Evolutionary conservation across 2,113 vertebrate species (phyloP).

Genomic region (Pampusana beccarii): DNA sequence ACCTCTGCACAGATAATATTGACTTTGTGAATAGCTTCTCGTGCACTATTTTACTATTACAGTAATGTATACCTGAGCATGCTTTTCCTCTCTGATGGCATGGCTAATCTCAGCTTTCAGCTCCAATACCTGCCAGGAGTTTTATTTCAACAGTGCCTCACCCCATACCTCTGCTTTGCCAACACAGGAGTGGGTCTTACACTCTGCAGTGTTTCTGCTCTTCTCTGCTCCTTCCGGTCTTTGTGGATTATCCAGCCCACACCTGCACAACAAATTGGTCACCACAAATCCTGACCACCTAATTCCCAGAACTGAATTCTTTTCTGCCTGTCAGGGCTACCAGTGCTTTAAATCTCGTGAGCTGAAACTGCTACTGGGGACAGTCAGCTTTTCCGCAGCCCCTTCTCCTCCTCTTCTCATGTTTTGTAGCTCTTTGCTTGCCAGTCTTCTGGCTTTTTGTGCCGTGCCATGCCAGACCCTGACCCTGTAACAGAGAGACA

Average conservation of each 20-base stretch:
- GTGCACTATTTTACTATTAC: background rate
- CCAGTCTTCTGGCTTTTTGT: background rate
- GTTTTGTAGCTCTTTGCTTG: background rate
- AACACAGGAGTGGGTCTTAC: background rate
- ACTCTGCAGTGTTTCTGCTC: background rate
- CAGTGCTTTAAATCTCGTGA: background rate
- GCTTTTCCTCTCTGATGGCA: background rate
- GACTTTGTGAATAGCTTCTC: background rate
- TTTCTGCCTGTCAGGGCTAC: background rate
- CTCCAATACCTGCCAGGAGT: background rate
- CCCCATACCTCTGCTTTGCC: background rate
- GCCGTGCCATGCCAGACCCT: background rate
- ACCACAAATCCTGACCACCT: background rate
- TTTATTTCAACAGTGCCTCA: conserved; percentile 1
- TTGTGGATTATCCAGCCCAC: background rate
- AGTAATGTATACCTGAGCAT: background rate
- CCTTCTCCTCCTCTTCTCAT: background rate
- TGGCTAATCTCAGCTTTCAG: background rate
- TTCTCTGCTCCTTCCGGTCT: background rate
- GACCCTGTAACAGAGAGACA: background rate
- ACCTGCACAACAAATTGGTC: background rate
- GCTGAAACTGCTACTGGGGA: background rate
- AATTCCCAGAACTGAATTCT: background rate
- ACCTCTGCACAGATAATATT: background rate
- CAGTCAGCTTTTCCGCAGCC: background rate